A percentile compares a stretch with the other conserved stretches of the same genome.
phyloP scores from a whole-genome alignment of 2,888 invertebrate species.

The Gastracanthus pulcherrimus region DNA sequence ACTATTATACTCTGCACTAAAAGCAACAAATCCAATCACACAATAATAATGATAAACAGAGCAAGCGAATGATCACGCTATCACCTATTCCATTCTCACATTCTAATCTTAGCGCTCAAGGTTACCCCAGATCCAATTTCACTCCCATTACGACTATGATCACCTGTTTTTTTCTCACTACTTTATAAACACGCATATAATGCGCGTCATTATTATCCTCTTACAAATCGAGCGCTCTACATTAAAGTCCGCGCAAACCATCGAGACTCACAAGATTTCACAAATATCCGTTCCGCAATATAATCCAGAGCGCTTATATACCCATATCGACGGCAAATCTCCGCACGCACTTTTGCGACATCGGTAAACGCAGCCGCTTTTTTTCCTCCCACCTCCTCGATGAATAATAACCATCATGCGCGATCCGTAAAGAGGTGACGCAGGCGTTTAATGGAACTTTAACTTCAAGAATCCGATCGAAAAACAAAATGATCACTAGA shows the following conservation, averaged over 20 bases:
- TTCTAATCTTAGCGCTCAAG: constrained; percentile 9
- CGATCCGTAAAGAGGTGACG: no score
- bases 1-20: background rate
- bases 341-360: constrained; percentile 11
- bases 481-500: no score
- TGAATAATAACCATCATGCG: background rate
- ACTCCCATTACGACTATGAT: background rate
- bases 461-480: no score
- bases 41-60: background rate
- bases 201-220: background rate
- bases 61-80: background rate
- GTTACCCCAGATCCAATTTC: constrained; percentile 8
- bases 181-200: background rate
- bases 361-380: background rate
- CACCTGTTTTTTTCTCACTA: background rate
- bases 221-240: background rate
- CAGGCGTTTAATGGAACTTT: no score
- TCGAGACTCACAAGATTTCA: constrained; percentile 10
- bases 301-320: background rate
- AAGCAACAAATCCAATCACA: background rate
- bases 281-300: constrained; percentile 32
- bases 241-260: no score
- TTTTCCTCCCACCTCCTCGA: background rate
- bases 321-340: background rate
- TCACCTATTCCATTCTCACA: background rate